Evolutionary conservation across 2,797 vertebrate genomes (phyloP), one percentile per base, ranked within the genome.

Genomic region (Poeciliopsis paucimaculata): DNA sequence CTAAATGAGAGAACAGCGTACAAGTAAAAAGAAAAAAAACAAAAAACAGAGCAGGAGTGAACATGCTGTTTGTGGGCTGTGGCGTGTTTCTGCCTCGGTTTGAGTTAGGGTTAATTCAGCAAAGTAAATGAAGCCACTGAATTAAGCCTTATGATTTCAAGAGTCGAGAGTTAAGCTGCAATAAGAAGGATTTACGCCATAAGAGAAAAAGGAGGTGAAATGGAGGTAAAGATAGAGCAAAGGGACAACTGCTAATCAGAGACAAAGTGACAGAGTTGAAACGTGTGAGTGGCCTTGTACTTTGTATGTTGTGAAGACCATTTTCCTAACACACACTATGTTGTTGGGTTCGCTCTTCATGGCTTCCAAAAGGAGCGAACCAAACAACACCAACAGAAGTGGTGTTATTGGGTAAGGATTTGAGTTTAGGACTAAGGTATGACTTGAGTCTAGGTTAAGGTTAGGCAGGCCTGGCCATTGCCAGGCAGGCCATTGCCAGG

Each of bases 231-330:
- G 71, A 72, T 1, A 71, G 51, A 80, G 80, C 68, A 72, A 73
- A 79, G 28, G 82, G 83, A 78, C 82, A 81, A 88, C 60, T 87
- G 87, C 77, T 85, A 85, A 87, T 79, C 80, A 87, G 81, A 84
- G 87, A 88, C 73, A 88, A 87, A 90, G 84, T 88, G 91, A 88
- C 80, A 82, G 82, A 76, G 77, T 82, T 70, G 75, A 81, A 80
- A 72, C 72, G 79, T 82, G 77, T 68, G 60, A 18, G 75, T 7
- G 72, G 34, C 45, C 47, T 60, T 76, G 82, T 55, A 20, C 6
- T 49, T 49, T 2, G 49, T 23, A 51, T 51, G 23, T 23, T 51
- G 49, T 51, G 49, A 23, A 23, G 7, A 51, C 6, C 49, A 51
- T 23, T 51, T 51, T 51, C 49, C 47, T 49, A 49, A 49, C 47